Conservation (phyloP, 64 coral and sea anemone genomes). For the Hydrozoanthus tunicans region DNA sequence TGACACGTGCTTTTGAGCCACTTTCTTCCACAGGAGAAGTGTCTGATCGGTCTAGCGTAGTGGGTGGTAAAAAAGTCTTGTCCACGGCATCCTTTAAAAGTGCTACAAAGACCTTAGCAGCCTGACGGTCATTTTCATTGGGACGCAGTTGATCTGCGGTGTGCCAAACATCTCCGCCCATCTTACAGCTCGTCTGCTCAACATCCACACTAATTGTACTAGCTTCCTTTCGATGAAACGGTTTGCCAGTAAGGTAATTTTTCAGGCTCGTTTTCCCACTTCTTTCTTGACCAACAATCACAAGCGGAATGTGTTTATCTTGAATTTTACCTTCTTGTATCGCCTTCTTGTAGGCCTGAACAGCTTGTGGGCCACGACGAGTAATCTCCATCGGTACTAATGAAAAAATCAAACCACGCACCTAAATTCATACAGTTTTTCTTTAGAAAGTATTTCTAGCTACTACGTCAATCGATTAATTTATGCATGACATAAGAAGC, state of each 20-base stretch:
- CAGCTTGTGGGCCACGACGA: not conserved
- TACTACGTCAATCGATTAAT: no score
- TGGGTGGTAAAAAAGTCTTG: no score
- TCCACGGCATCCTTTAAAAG: not conserved
- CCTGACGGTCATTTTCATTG: conserved; percentile 12
- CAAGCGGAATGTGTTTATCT: conserved; percentile 11
- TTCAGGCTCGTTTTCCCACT: conserved; percentile 23
- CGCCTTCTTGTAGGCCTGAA: conserved; percentile 20
- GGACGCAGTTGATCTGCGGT: not conserved
- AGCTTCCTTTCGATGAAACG: not conserved
- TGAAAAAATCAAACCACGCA: not conserved
- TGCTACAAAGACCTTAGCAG: not conserved
- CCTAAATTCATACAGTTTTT: no score
- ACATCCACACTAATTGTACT: conserved; percentile 33
- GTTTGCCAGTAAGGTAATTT: conserved; percentile 5
- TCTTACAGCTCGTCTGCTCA: not conserved
- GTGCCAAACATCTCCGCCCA: not conserved
- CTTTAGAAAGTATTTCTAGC: no score
- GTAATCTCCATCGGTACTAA: conserved; percentile 14
- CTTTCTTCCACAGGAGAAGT: not conserved
- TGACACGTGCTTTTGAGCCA: not conserved
- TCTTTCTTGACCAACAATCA: conserved; percentile 50
- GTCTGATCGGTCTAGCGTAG: no score
- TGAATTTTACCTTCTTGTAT: conserved; percentile 39
- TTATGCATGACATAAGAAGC: no score